Evolutionary conservation across 2,888 invertebrate species (phyloP).

Genomic region (Epirrita christyi): DNA sequence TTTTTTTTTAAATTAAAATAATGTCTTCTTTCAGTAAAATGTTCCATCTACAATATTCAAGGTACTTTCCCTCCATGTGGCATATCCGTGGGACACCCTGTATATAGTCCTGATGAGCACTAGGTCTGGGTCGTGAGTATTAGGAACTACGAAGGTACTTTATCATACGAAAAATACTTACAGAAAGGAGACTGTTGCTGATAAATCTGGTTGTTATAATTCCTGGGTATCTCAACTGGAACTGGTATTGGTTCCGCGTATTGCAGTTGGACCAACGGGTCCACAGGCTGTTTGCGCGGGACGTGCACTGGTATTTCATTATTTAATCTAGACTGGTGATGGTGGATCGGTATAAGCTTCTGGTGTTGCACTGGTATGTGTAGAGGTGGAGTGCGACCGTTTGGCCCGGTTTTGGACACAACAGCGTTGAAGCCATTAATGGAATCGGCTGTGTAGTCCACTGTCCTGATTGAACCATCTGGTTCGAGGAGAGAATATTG

Average conservation of each 20-base stretch:
- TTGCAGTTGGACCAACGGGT: slow-evolving; percentile 38
- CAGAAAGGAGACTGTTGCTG: slow-evolving; percentile 24
- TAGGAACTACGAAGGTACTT: background rate
- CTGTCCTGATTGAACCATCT: slow-evolving; percentile 80
- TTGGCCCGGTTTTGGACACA: slow-evolving; percentile 81
- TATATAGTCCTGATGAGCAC: too few relatives aligned
- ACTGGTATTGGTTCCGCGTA: slow-evolving; percentile 64
- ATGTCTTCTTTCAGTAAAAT: too few relatives aligned
- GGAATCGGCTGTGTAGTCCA: slow-evolving; percentile 85
- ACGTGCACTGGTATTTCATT: slow-evolving; percentile 1
- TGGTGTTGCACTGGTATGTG: slow-evolving; percentile 25
- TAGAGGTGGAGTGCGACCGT: slow-evolving; percentile 60
- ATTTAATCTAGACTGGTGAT: slow-evolving; percentile 2
- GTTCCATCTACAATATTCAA: too few relatives aligned
- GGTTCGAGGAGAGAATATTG: slow-evolving; percentile 83
- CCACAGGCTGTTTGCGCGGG: slow-evolving; percentile 23
- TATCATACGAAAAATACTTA: slow-evolving; percentile 20
- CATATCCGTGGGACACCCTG: too few relatives aligned
- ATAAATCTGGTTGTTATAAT: slow-evolving; percentile 40
- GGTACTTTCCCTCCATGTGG: too few relatives aligned
- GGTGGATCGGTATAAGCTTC: slow-evolving; percentile 12
- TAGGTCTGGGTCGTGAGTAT: too few relatives aligned
- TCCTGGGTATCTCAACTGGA: slow-evolving; percentile 65
- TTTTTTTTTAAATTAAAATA: too few relatives aligned
- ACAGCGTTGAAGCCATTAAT: slow-evolving; percentile 85